Conservation (phyloP, 2,113 vertebrate genomes). For the human region GRCh38 chrX:35081501-35082000, state of each 20-base stretch:
- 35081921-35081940: not conserved
- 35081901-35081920: not conserved
- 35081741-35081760: not conserved
- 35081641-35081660: not conserved
- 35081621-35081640: not conserved
- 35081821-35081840: not conserved
- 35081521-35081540: not conserved
- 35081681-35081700: not conserved
- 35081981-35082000: not conserved
- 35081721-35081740: not conserved
- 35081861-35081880: not conserved
- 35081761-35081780: conserved; percentile 1
- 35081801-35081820: not conserved
- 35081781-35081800: not conserved
- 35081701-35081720: not conserved
- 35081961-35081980: not conserved
- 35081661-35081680: not conserved
- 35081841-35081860: not conserved
- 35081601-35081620: not conserved
- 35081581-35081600: not conserved
- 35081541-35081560: not conserved
- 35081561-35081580: conserved; percentile 9
- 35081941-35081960: not conserved
- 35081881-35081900: not conserved
- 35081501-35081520: not conserved